Evolutionary conservation across 2,113 vertebrate genomes (phyloP).

Genomic region (Poecilia latipinna): DNA sequence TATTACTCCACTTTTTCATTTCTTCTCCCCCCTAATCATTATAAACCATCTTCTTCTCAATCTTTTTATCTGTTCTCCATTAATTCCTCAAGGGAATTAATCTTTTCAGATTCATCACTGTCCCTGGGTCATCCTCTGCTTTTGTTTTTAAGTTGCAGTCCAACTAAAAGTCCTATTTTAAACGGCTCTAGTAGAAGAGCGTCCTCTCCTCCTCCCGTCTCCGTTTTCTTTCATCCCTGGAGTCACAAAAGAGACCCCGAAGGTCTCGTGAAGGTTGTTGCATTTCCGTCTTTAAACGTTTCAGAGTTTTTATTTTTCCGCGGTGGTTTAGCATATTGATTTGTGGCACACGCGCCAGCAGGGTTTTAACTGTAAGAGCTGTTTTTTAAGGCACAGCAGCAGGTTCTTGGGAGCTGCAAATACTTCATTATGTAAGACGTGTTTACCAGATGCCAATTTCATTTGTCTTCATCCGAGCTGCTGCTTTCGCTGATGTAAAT

Average conservation of each 20-base stretch:
- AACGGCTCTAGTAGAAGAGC: neutral
- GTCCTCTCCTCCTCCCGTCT: conserved; percentile 4
- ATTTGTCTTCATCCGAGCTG: conserved; percentile 31
- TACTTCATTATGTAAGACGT: conserved; percentile 60
- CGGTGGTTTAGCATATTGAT: conserved; percentile 22
- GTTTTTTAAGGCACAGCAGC: conserved; percentile 52
- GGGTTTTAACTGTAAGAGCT: conserved; percentile 36
- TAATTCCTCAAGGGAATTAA: neutral
- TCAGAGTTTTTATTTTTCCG: conserved; percentile 15
- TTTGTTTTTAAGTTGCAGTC: conserved; percentile 42
- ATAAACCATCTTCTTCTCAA: neutral
- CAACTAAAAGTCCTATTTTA: conserved; percentile 22
- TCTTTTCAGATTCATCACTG: neutral
- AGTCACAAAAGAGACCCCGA: conserved; percentile 11
- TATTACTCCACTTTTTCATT: neutral
- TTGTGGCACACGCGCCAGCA: conserved; percentile 11
- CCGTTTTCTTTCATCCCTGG: conserved; percentile 29
- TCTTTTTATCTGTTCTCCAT: conserved; percentile 6
- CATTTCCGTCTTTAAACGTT: conserved; percentile 17
- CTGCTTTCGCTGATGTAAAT: conserved; percentile 2
- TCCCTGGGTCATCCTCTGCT: neutral
- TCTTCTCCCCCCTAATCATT: neutral
- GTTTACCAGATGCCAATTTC: conserved; percentile 60
- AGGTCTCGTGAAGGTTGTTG: conserved; percentile 40
- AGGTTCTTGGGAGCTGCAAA: conserved; percentile 55